A percentile compares a stretch with the other conserved stretches of the same genome.
phyloP scores from a whole-genome alignment of 2,797 vertebrate genomes.

The Notolabrus celidotus region DNA sequence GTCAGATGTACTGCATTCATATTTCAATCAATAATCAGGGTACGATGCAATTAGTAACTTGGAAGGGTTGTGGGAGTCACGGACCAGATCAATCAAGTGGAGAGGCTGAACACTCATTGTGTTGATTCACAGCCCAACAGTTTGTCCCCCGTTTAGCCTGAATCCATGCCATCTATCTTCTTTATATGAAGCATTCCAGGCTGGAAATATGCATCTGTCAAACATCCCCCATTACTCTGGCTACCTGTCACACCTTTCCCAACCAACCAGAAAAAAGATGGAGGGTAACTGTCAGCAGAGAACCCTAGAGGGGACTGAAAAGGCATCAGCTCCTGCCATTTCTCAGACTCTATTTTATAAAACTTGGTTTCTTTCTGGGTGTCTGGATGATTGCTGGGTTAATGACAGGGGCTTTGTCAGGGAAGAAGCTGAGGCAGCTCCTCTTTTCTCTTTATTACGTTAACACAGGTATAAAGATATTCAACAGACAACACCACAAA shows the following conservation, averaged over 20 bases:
- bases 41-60: constrained; percentile 73
- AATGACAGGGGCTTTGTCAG: constrained; percentile 68
- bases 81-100: constrained; percentile 74
- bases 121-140: constrained; percentile 83
- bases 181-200: constrained; percentile 85
- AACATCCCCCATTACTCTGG: constrained; percentile 80
- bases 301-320: constrained; percentile 74
- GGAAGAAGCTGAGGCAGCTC: constrained; percentile 62
- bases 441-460: constrained; percentile 55
- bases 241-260: constrained; percentile 83
- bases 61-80: constrained; percentile 61
- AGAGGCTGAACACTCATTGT: constrained; percentile 73
- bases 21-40: constrained; percentile 77
- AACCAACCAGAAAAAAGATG: constrained; percentile 72
- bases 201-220: constrained; percentile 85
- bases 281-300: constrained; percentile 77
- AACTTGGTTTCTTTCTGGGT: constrained; percentile 72
- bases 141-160: constrained; percentile 75
- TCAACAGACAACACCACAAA: not conserved
- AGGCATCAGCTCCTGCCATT: constrained; percentile 68
- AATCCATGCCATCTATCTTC: constrained; percentile 81
- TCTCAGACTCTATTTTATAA: constrained; percentile 78
- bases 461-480: constrained; percentile 27
- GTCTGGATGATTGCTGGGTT: constrained; percentile 61
- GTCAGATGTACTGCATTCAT: constrained; percentile 55